These are phyloP conservation scores for Parauchenoglanis ngamensis DNA, from an alignment of 2,797 vertebrate genomes.

Conservation along the genomic window DNA sequence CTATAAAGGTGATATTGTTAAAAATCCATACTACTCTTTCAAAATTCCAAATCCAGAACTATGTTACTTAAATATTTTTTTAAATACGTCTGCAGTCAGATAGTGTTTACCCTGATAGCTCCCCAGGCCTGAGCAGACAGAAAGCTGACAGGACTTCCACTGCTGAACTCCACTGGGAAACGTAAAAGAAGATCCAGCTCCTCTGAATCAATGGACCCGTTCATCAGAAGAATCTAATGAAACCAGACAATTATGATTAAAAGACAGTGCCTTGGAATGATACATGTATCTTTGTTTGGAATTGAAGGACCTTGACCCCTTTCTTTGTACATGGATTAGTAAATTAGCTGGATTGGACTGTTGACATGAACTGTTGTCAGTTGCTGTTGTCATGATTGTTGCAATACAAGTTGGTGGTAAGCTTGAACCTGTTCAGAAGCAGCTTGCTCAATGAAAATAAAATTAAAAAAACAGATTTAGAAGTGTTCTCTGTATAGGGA, in stretches of 20 bases:
- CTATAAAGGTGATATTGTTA: background rate
- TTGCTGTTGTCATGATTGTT: background rate
- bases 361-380: background rate
- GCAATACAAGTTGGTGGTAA: background rate
- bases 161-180: conserved; percentile 76
- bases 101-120: conserved; percentile 77
- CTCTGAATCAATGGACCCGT: conserved; percentile 71
- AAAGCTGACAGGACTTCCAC: conserved; percentile 79
- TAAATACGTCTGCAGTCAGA: background rate
- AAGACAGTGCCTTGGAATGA: conserved; percentile 12
- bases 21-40: background rate
- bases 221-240: conserved; percentile 79
- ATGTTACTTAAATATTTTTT: background rate
- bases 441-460: background rate
- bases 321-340: conserved; percentile 22
- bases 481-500: background rate
- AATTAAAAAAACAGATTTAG: background rate
- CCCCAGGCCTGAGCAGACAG: conserved; percentile 81
- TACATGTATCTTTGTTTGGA: conserved; percentile 28
- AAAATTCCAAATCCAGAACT: background rate
- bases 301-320: conserved; percentile 14
- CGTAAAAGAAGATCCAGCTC: conserved; percentile 82
- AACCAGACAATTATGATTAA: conserved; percentile 23
- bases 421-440: background rate
- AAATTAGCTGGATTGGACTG: background rate